Base-by-base conservation (phyloP, 2,113 vertebrate genomes). In the Electrona antarctica region DNA sequence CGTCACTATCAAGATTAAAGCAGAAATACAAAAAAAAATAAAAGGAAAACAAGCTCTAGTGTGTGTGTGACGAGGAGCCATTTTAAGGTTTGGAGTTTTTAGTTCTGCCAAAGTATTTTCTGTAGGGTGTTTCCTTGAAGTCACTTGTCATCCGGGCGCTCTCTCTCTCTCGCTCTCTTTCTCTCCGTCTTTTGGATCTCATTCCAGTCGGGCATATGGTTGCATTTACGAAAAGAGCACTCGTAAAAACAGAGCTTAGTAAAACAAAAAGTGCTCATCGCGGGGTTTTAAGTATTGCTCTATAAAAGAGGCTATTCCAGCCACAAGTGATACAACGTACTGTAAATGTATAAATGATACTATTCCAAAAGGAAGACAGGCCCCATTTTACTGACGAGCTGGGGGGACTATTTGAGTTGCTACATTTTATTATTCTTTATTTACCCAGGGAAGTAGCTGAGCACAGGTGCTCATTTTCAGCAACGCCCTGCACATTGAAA, bases 211-310 rank as follows among this genome's bases (percentile, higher is more conserved):
- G 70, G 64, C 90, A 91, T 88, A 87, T 90, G 91, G 89, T 90
- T 90, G 83, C 85, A 72, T 86, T 92, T 91, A 90, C 66, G 58
- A 58, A 84, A 69, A 75, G 65, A 81, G 75, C 15, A 72, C 81
- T 88, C 81, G 66, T 85, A 91, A 89, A 91, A 82, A 82, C 85
- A 73, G 71, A 79, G 79, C 82, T 85, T 75, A 87, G 74, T 83
- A 82, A 87, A 87, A 83, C 80, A 85, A 79, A 52, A 89, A 89
- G 84, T 84, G 85, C 78, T 89, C 85, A 87, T 87, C 56, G 71
- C 79, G 77, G 77, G 68, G 11, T 80, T 89, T 83, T 76, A 81
- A 82, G 76, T 83, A 81, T 87, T 86, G 67, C 65, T 81, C 78
- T 79, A 83, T 71, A 83, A 80, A 86, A 80, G 58, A 70, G 49